Evolutionary conservation across 2,888 invertebrate genomes (phyloP).

Genomic region (Allygus modestus): DNA sequence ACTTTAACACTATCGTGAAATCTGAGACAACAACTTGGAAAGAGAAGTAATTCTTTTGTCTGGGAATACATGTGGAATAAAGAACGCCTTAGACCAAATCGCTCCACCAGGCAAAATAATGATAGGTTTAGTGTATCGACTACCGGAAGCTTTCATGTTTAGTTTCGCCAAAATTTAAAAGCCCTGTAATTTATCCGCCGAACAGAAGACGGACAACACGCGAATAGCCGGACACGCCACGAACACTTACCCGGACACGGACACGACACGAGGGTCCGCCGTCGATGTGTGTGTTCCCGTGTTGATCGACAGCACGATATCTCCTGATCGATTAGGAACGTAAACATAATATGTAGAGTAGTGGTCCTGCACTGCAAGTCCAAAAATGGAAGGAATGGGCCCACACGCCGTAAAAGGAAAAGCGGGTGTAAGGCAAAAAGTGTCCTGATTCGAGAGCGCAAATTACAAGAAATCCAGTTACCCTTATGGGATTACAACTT

Average conservation of each 20-base stretch:
- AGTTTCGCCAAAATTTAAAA: constrained; percentile 32
- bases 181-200: constrained; percentile 6
- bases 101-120: background rate
- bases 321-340: background rate
- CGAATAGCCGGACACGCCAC: background rate
- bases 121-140: background rate
- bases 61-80: background rate
- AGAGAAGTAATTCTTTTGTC: background rate
- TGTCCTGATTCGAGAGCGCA: background rate
- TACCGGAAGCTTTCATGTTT: constrained; percentile 13
- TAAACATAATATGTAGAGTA: background rate
- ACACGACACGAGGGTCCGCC: background rate
- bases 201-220: constrained; percentile 4
- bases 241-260: background rate
- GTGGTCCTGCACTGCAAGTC: background rate
- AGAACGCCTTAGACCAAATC: background rate
- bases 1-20: too few species aligned
- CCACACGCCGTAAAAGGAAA: background rate
- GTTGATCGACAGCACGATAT: background rate
- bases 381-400: constrained; percentile 15
- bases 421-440: background rate
- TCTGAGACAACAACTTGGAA: too few species aligned
- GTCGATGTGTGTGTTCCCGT: background rate
- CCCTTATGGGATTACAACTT: background rate
- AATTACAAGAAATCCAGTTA: background rate